Percentiles rank a stretch among this genome's conserved stretches.
Evolutionary conservation across 2,888 invertebrate species (phyloP).

Genomic region (Smittia sp.): DNA sequence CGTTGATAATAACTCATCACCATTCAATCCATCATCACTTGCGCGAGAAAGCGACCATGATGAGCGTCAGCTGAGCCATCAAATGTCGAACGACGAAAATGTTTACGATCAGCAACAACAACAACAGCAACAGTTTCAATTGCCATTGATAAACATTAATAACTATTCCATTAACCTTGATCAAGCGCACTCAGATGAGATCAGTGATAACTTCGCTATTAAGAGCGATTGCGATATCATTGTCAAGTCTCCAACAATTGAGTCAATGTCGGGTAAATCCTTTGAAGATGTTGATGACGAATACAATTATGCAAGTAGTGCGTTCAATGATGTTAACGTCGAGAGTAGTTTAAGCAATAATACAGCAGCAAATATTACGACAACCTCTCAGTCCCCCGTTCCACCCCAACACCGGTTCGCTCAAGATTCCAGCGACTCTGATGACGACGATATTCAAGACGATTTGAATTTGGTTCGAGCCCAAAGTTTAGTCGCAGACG

Average conservation of each 20-base stretch:
- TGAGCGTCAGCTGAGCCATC: constrained; percentile 40
- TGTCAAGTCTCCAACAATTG: constrained; percentile 53
- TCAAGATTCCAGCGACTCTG: neutral
- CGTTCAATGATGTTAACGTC: constrained; percentile 47
- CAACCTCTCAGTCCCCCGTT: neutral
- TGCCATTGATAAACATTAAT: constrained; percentile 30
- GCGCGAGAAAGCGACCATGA: constrained; percentile 43
- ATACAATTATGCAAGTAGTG: constrained; percentile 49
- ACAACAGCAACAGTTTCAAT: constrained; percentile 23
- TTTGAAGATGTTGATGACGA: constrained; percentile 52
- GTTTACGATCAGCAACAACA: constrained; percentile 7
- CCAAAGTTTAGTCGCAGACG: neutral
- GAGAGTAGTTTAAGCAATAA: constrained; percentile 39
- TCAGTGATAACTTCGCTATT: constrained; percentile 53
- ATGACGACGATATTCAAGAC: neutral
- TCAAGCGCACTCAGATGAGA: constrained; percentile 28
- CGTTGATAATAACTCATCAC: constrained; percentile 45
- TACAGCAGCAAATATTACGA: constrained; percentile 36
- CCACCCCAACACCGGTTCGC: neutral
- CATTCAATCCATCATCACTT: constrained; percentile 30
- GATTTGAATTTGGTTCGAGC: neutral
- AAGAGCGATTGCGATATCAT: constrained; percentile 53
- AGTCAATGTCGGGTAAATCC: constrained; percentile 53
- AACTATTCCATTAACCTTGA: neutral
- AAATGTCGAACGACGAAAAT: constrained; percentile 18